These are phyloP conservation scores for Amia ocellicauda DNA, from an alignment of 2,113 vertebrate genomes.

Conservation along the genomic window DNA sequence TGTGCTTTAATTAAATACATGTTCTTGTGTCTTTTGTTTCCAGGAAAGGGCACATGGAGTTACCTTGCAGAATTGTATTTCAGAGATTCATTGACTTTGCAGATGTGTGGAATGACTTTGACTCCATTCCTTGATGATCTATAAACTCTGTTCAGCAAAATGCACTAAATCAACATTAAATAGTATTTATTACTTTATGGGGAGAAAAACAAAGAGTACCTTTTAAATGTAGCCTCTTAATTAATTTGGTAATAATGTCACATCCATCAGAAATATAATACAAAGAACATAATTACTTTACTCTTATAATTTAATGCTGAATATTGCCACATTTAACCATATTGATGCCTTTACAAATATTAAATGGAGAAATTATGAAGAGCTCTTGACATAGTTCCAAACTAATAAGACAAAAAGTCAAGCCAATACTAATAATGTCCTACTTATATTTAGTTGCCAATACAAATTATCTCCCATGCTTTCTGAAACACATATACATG, in stretches of 20 bases:
- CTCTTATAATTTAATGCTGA: too few relatives aligned
- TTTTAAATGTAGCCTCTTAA: not conserved
- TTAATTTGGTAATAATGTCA: not conserved
- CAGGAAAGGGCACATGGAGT: not conserved
- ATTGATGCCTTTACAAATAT: too few relatives aligned
- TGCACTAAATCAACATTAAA: not conserved
- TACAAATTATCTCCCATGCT: too few relatives aligned
- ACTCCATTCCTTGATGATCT: slow-evolving; percentile 7
- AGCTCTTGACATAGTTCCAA: too few relatives aligned
- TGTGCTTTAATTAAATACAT: slow-evolving; percentile 8
- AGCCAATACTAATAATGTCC: too few relatives aligned
- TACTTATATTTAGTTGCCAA: too few relatives aligned
- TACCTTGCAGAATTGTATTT: slow-evolving; percentile 10
- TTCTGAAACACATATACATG: too few relatives aligned
- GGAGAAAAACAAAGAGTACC: slow-evolving; percentile 2
- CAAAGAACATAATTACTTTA: too few relatives aligned
- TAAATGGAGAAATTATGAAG: too few relatives aligned
- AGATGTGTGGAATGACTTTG: not conserved
- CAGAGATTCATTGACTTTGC: slow-evolving; percentile 15
- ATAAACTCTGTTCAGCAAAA: slow-evolving; percentile 1
- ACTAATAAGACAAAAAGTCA: too few relatives aligned
- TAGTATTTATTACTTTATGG: not conserved
- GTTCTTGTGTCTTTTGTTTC: slow-evolving; percentile 1
- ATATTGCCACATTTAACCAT: too few relatives aligned
- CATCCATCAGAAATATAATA: slow-evolving; percentile 2